Percentiles rank a stretch among this genome's conserved stretches.
These are phyloP conservation scores for Esox lucius DNA, from an alignment of 2,797 vertebrate species.

Conservation along the genomic window DNA sequence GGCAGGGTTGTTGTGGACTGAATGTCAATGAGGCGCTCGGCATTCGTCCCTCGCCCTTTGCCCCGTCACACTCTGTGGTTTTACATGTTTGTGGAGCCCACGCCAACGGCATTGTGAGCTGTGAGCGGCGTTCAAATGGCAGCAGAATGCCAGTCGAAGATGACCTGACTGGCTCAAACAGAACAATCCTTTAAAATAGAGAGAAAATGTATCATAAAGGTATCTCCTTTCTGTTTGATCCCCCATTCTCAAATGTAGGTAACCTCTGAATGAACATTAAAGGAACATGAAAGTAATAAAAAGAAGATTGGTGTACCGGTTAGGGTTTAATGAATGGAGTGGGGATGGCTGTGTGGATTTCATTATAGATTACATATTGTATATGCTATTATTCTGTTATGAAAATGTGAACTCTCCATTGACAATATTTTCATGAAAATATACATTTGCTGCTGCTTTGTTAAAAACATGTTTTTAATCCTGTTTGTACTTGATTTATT, in stretches of 20 bases:
- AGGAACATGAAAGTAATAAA: not conserved
- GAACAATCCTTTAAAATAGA: not conserved
- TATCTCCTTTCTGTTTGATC: not conserved
- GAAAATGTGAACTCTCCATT: not conserved
- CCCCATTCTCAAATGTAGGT: not conserved
- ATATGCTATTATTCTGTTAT: not conserved
- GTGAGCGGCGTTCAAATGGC: conserved; percentile 39
- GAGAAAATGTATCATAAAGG: not conserved
- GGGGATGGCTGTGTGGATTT: not conserved
- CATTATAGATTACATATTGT: not conserved
- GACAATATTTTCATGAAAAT: not conserved
- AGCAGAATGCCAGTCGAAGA: conserved; percentile 28
- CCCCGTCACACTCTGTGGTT: conserved; percentile 63
- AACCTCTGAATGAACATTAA: not conserved
- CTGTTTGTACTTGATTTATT: not conserved
- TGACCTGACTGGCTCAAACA: not conserved
- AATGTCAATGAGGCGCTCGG: conserved; percentile 64
- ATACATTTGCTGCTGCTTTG: not conserved
- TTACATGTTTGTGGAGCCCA: conserved; percentile 66
- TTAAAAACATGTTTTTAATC: not conserved
- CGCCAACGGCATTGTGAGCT: conserved; percentile 52
- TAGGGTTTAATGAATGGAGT: not conserved
- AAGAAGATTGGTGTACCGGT: not conserved
- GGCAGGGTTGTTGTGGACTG: conserved; percentile 45
- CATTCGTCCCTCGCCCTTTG: conserved; percentile 58